These are phyloP conservation scores for Galagoides demidoff DNA, from an alignment of 2,797 vertebrate species.

Conservation along the genomic window DNA sequence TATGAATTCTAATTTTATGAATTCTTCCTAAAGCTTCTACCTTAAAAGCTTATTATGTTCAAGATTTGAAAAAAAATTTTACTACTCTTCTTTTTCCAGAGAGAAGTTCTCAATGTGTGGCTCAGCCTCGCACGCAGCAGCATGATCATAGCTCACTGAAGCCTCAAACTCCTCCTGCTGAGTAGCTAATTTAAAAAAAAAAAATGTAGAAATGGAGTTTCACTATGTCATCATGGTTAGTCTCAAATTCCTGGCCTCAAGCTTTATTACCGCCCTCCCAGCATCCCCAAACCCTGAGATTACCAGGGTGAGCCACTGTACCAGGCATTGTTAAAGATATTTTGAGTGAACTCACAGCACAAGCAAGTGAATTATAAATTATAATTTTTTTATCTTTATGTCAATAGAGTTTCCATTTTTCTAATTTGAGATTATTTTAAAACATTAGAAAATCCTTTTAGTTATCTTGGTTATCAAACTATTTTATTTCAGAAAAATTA, in stretches of 20 bases:
- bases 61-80: background rate
- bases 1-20: background rate
- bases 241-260: background rate
- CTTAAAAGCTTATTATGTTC: background rate
- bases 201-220: background rate
- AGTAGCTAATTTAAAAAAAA: background rate
- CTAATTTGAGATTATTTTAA: conserved; percentile 27
- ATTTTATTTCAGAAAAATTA: conserved; percentile 25
- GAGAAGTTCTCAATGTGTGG: background rate
- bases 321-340: background rate
- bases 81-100: background rate
- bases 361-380: conserved; percentile 23
- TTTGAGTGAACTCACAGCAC: background rate
- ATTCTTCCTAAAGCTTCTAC: background rate
- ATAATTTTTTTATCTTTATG: background rate
- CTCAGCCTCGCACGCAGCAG: background rate
- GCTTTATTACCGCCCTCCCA: background rate
- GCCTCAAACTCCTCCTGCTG: background rate
- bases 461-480: conserved; percentile 11
- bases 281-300: background rate
- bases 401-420: conserved; percentile 9
- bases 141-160: background rate
- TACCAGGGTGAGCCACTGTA: background rate
- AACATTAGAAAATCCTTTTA: conserved; percentile 16
- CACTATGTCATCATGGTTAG: background rate